These are phyloP conservation scores for Cephus pulcher DNA, from an alignment of 2,888 invertebrate genomes.

Conservation along the genomic window DNA sequence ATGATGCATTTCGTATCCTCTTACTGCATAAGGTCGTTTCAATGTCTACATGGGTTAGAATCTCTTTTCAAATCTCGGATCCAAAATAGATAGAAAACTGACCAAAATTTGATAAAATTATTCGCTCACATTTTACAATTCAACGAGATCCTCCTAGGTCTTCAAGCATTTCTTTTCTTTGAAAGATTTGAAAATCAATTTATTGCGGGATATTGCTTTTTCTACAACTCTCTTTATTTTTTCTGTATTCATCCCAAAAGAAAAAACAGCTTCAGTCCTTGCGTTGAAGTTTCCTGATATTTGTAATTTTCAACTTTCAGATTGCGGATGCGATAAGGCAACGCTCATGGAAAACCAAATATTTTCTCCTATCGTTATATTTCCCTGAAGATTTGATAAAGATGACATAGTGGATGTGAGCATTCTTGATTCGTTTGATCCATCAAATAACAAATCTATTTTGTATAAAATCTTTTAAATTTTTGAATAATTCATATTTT, in stretches of 20 bases:
- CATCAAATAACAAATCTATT: no score
- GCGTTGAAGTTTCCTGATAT: no score
- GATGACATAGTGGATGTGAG: no score
- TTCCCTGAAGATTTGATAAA: no score
- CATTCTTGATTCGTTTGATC: no score
- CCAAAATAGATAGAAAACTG: constrained; percentile 20
- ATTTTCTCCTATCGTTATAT: background rate
- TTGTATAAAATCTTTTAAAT: no score
- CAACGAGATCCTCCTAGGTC: constrained; percentile 14
- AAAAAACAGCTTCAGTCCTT: background rate
- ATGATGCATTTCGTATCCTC: constrained; percentile 13
- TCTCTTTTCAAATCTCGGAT: constrained; percentile 18
- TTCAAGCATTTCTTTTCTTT: constrained; percentile 16
- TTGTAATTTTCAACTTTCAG: background rate
- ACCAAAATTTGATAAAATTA: constrained; percentile 19
- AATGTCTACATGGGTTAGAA: constrained; percentile 4
- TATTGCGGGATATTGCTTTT: background rate
- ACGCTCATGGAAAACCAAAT: background rate
- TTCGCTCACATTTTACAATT: constrained; percentile 9
- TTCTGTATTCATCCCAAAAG: background rate
- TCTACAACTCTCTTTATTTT: background rate
- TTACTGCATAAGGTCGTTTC: constrained; percentile 6
- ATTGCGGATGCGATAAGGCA: background rate
- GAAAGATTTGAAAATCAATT: background rate
- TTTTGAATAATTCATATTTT: no score